Evolutionary conservation across 1,140 invertebrate genomes (phyloP).

Genomic region (Helicorthomorpha holstii): DNA sequence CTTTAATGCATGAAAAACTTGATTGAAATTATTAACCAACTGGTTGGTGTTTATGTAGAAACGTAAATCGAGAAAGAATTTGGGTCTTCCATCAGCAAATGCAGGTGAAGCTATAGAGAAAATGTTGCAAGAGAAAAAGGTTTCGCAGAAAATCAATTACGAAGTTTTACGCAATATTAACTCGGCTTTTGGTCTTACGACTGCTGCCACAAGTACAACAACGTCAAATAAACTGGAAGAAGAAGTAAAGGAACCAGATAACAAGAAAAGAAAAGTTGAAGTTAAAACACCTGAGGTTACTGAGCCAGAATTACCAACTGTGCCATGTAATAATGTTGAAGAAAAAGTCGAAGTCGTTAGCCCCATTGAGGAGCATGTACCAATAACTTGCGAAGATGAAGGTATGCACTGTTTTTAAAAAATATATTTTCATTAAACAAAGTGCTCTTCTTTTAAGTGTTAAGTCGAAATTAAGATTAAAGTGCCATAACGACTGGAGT

Average conservation of each 20-base stretch:
- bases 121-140: conserved; percentile 84
- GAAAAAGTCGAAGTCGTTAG: no score
- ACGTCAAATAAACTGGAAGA: conserved; percentile 31
- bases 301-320: no score
- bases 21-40: not conserved
- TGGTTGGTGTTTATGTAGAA: not conserved
- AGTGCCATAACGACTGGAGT: no score
- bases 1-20: not conserved
- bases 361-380: no score
- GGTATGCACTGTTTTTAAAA: no score
- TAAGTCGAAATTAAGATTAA: no score
- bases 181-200: conserved; percentile 22
- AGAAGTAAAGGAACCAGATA: conserved; percentile 20
- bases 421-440: no score
- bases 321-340: no score
- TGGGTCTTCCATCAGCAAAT: conserved; percentile 50
- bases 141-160: conserved; percentile 94
- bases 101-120: conserved; percentile 83
- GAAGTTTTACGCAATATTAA: conserved; percentile 73
- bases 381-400: no score
- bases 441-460: no score
- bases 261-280: no score
- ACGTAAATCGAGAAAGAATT: conserved; percentile 33
- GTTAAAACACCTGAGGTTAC: no score
- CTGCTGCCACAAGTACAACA: conserved; percentile 34